Conservation (phyloP, 23 tunicate genomes). For the Oikopleura albicans region DNA sequence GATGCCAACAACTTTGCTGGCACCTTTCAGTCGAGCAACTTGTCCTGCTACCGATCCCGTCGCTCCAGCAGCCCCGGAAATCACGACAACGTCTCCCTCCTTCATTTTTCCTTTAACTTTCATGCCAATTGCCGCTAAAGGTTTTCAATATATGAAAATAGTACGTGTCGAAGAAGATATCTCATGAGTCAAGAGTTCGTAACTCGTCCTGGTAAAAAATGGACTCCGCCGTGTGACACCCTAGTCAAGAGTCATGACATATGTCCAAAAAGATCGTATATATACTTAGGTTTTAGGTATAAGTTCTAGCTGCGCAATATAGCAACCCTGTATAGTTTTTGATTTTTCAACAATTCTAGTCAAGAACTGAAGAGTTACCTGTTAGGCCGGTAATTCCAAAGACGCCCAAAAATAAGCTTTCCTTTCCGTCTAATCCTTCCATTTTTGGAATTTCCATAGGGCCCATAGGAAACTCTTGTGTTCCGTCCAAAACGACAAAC, state of each 20-base stretch:
- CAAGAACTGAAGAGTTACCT: no score
- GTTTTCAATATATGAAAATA: background rate
- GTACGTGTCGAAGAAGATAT: no score
- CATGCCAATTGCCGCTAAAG: constrained; percentile 20
- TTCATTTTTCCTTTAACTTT: constrained; percentile 22
- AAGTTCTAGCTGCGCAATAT: no score
- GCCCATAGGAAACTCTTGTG: background rate
- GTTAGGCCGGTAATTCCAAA: constrained; percentile 29
- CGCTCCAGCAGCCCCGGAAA: constrained; percentile 33
- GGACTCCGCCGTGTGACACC: no score
- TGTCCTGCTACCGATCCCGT: constrained; percentile 32
- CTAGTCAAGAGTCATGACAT: no score
- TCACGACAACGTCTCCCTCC: constrained; percentile 22
- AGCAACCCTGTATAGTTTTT: no score
- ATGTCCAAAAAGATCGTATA: no score
- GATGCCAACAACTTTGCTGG: constrained; percentile 24
- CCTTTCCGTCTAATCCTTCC: constrained; percentile 2
- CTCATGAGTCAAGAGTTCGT: no score
- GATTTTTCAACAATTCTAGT: no score
- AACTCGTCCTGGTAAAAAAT: no score
- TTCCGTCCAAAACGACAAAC: constrained; percentile 8
- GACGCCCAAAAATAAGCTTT: constrained; percentile 18
- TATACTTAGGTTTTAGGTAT: no score
- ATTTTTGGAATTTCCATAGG: constrained; percentile 19
- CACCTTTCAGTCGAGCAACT: constrained; percentile 21